Conservation (phyloP, 2,113 vertebrate genomes). For the Grus americana region DNA sequence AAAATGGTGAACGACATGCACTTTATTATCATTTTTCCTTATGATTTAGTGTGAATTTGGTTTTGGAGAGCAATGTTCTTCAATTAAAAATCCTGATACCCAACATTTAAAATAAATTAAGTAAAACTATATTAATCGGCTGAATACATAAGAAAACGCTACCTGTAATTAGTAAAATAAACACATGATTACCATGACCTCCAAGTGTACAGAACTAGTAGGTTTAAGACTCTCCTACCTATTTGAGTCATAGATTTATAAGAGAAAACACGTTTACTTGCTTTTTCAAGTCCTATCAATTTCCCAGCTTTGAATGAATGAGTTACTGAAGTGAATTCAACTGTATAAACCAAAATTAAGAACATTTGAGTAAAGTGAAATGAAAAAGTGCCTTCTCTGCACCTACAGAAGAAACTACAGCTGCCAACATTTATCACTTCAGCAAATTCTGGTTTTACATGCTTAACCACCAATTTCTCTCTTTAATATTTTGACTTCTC, state of each 20-base stretch:
- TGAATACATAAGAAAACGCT: neutral
- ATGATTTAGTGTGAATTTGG: neutral
- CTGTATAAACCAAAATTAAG: conserved; percentile 5
- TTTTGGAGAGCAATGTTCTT: neutral
- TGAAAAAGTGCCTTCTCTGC: neutral
- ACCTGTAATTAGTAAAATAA: neutral
- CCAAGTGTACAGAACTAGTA: neutral
- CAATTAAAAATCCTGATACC: neutral
- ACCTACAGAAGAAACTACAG: neutral
- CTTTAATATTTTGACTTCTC: neutral
- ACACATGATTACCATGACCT: neutral
- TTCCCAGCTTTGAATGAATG: conserved; percentile 1
- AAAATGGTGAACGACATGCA: neutral
- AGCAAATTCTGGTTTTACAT: neutral
- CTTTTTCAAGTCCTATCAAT: neutral
- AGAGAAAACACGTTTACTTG: conserved; percentile 2
- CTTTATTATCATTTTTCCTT: neutral
- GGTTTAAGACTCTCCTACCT: neutral
- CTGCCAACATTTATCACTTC: neutral
- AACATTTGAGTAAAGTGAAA: neutral
- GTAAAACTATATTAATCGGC: neutral
- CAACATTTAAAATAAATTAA: neutral
- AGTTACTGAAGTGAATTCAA: neutral
- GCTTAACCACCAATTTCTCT: neutral
- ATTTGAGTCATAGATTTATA: neutral